A percentile compares a stretch with the other conserved stretches of the same genome.
Evolutionary conservation across 2,113 vertebrate genomes (phyloP).

Genomic region (Puffinus mauretanicus): DNA sequence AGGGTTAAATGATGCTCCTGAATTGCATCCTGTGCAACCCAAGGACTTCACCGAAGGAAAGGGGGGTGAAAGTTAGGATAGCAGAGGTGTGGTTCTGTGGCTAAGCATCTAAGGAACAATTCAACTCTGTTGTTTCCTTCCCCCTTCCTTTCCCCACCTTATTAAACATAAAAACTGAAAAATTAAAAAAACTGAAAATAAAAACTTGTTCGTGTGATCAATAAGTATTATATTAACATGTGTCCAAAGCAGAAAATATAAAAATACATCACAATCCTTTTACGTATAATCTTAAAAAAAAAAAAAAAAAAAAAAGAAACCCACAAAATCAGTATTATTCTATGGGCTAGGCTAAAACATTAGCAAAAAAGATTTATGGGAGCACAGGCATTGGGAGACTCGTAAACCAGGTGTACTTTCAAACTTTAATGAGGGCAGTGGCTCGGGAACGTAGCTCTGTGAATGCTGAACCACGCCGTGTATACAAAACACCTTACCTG

Average conservation of each 20-base stretch:
- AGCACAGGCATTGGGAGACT: not conserved
- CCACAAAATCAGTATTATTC: not conserved
- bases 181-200: not conserved
- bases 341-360: not conserved
- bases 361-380: not conserved
- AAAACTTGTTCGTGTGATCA: not conserved
- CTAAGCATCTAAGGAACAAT: not conserved
- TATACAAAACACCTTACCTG: not conserved
- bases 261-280: not conserved
- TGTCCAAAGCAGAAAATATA: not conserved
- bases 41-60: not conserved
- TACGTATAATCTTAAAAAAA: not conserved
- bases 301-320: not conserved
- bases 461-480: not conserved
- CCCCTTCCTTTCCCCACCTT: accelerated
- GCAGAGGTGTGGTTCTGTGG: not conserved
- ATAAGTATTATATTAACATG: accelerated
- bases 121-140: not conserved
- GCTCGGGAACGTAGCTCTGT: not conserved
- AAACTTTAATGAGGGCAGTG: not conserved
- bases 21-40: too few species aligned
- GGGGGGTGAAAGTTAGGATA: too few species aligned
- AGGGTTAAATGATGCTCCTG: not conserved
- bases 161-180: not conserved
- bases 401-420: not conserved